Evolutionary conservation across 1,140 invertebrate species (phyloP).

Genomic region (Drosophila ambigua): DNA sequence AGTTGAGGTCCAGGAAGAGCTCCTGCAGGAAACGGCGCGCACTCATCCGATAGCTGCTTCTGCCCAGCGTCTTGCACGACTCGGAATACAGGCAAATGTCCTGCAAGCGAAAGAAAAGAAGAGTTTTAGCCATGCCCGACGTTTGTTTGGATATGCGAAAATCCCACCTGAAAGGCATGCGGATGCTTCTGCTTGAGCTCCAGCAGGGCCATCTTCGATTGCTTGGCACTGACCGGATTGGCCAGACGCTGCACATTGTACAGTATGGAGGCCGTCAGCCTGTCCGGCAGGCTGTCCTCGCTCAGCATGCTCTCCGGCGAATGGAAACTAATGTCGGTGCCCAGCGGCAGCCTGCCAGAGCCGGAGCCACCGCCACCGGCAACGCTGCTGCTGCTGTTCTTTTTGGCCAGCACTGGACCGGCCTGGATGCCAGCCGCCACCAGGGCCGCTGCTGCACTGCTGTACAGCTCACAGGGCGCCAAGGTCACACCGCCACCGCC

Average conservation of each 20-base stretch:
- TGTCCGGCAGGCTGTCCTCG: constrained; percentile 78
- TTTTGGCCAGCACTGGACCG: constrained; percentile 42
- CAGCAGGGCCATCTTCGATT: constrained; percentile 88
- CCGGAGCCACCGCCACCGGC: background rate
- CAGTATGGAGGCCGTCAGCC: constrained; percentile 85
- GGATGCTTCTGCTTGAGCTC: constrained; percentile 95
- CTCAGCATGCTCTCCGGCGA: constrained; percentile 82
- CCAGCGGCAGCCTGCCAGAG: constrained; percentile 39
- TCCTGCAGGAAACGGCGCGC: constrained; percentile 96
- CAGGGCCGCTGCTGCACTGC: constrained; percentile 56
- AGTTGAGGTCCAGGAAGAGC: constrained; percentile 94
- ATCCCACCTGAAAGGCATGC: constrained; percentile 86
- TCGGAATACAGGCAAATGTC: constrained; percentile 97
- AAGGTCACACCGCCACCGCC: constrained; percentile 5
- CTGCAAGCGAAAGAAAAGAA: constrained; percentile 79
- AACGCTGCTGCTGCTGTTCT: constrained; percentile 14
- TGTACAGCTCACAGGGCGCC: constrained; percentile 66
- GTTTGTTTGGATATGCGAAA: background rate
- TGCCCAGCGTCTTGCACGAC: constrained; percentile 91
- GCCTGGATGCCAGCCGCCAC: constrained; percentile 60
- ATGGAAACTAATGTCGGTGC: constrained; percentile 73
- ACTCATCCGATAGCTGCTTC: constrained; percentile 91
- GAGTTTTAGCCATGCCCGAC: too few species aligned
- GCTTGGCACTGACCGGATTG: constrained; percentile 88
- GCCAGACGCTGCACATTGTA: constrained; percentile 88